Evolutionary conservation across 1,140 invertebrate genomes (phyloP), one percentile per base, ranked within the genome.

Genomic region (Drosophila repletoides): DNA sequence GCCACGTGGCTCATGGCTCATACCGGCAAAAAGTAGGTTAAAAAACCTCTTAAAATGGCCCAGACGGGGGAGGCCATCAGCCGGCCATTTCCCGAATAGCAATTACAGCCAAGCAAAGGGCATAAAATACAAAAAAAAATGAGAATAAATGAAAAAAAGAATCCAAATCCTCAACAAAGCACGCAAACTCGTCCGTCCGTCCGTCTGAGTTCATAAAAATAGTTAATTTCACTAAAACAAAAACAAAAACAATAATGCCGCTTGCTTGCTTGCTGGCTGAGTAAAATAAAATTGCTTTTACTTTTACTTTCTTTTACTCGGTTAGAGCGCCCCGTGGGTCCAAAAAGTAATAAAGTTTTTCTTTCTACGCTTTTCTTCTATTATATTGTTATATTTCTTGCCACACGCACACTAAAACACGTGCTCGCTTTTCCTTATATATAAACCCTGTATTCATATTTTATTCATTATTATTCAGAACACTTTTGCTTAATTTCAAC

Each of bases 21-120:
- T n/a, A n/a, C n/a, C n/a, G n/a, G n/a, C n/a, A n/a, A n/a, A 75
- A 80, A 65, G 71, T 76, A 58, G 73, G 73, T 60, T 80, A 67
- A 77, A 51, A 53, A 73, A 59, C 63, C 75, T 68, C 63, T 59
- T 51, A 56, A 68, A 79, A 51, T 52, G 29, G 64, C 53, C 46
- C 15, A 43, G 48, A 69, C 38, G 55, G 75, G 67, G 69, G 19
- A 43, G 40, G 34, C 41, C 73, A 46, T 71, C 29, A 31, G 52
- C 74, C 19, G 19, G 31, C 15, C 12, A 58, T 58, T 41, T 49
- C 36, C 24, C 48, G 19, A 22, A 28, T 53, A 65, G 68, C 60
- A 76, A 76, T 72, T 72, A 76, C 60, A 48, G 38, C 51, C 66
- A 53, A 51, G 48, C 48, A 36, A 55, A 56, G 48, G 70, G 64